Evolutionary conservation across 2,797 vertebrate genomes (phyloP).

Genomic region (Labeo calbasu): DNA sequence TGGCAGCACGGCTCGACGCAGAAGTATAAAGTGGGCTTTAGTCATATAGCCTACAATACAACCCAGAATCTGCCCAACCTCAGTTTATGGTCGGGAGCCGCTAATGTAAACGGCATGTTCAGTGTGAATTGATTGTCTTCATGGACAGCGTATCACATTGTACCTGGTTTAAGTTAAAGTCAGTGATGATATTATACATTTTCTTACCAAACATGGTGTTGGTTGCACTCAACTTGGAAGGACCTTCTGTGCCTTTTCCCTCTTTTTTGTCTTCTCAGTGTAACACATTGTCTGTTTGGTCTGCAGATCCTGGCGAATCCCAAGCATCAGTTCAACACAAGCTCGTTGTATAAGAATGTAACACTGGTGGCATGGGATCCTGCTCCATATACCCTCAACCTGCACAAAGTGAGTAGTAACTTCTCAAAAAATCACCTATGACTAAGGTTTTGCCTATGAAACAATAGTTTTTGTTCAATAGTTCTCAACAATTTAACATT

Average conservation of each 20-base stretch:
- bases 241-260: neutral
- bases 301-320: constrained; percentile 90
- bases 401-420: constrained; percentile 84
- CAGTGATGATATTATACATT: neutral
- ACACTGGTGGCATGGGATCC: constrained; percentile 97
- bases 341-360: constrained; percentile 93
- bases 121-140: neutral
- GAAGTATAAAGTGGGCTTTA: too few species aligned
- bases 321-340: constrained; percentile 88
- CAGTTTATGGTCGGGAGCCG: too few species aligned
- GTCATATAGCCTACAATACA: too few species aligned
- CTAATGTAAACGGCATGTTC: too few species aligned
- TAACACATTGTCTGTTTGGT: constrained; percentile 26
- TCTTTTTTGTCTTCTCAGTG: neutral
- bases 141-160: neutral
- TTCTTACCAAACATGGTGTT: neutral
- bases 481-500: neutral
- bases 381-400: constrained; percentile 90
- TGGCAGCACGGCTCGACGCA: too few species aligned
- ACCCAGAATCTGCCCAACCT: too few species aligned
- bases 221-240: neutral
- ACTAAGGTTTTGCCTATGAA: neutral
- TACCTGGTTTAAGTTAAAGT: neutral
- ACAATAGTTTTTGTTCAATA: neutral
- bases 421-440: neutral